Percentiles rank a stretch among this genome's conserved stretches.
Evolutionary conservation across 2,113 vertebrate genomes (phyloP).

Genomic region (Prochilodus magdalenae): DNA sequence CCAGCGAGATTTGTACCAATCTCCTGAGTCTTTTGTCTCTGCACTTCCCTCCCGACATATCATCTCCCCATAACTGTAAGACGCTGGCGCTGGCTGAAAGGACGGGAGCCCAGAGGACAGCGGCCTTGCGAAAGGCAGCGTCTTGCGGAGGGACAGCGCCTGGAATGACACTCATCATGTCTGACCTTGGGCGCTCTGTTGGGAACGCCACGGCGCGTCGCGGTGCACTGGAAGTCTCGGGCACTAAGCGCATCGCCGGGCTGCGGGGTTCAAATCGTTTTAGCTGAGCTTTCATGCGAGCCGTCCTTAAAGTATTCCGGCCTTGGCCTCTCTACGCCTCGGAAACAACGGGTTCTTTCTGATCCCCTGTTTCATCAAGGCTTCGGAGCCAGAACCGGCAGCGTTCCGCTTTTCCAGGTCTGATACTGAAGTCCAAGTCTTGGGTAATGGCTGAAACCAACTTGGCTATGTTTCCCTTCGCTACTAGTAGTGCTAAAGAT

Average conservation of each 20-base stretch:
- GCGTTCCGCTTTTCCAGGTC: not conserved
- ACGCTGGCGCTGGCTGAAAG: conserved; percentile 54
- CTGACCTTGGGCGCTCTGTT: conserved; percentile 28
- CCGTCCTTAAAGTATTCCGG: not conserved
- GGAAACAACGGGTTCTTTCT: not conserved
- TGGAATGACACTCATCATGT: conserved; percentile 51
- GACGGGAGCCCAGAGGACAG: conserved; percentile 54
- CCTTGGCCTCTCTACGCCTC: not conserved
- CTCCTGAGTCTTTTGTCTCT: conserved; percentile 61
- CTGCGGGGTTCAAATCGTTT: not conserved
- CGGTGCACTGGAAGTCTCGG: not conserved
- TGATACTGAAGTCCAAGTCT: no score
- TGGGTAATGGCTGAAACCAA: no score
- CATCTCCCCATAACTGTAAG: conserved; percentile 64
- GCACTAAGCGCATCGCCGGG: no score
- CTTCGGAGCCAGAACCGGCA: not conserved
- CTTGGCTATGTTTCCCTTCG: no score
- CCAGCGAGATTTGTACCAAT: conserved; percentile 58
- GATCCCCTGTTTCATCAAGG: not conserved
- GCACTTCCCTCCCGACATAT: conserved; percentile 61
- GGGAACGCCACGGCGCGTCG: not conserved
- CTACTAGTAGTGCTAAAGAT: no score
- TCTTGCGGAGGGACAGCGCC: conserved; percentile 44
- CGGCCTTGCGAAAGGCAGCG: conserved; percentile 42
- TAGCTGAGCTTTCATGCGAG: not conserved